Evolutionary conservation across 2,797 vertebrate species (phyloP).

Genomic region (Holocentrus rufus): DNA sequence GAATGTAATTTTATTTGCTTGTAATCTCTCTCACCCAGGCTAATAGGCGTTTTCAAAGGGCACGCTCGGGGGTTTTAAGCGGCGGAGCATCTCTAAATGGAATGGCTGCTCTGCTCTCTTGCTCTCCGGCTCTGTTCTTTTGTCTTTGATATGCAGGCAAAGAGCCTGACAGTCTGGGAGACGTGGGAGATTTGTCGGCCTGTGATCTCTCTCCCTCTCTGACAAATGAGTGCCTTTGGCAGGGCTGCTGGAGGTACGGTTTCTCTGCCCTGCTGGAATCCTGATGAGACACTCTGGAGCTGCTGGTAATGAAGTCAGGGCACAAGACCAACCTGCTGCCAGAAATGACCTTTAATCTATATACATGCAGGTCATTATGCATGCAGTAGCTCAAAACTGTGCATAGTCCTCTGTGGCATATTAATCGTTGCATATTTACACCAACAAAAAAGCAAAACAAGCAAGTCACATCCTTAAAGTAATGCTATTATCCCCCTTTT

Average conservation of each 20-base stretch:
- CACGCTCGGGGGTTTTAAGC: slow-evolving; percentile 76
- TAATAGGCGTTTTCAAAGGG: slow-evolving; percentile 83
- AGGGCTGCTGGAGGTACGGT: slow-evolving; percentile 72
- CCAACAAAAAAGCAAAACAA: not conserved
- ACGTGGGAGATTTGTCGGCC: slow-evolving; percentile 81
- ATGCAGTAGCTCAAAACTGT: slow-evolving; percentile 33
- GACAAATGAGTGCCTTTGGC: slow-evolving; percentile 83
- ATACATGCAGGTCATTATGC: slow-evolving; percentile 61
- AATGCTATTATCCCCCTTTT: not conserved
- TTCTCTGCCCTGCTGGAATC: slow-evolving; percentile 73
- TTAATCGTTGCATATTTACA: not conserved
- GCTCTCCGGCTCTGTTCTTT: slow-evolving; percentile 74
- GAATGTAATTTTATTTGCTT: slow-evolving; percentile 86
- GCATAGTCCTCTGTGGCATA: slow-evolving; percentile 22
- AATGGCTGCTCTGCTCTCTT: slow-evolving; percentile 72
- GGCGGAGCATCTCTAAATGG: slow-evolving; percentile 75
- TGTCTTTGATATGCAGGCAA: slow-evolving; percentile 82
- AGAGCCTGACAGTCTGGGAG: slow-evolving; percentile 79
- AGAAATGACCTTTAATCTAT: slow-evolving; percentile 72
- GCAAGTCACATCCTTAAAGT: not conserved
- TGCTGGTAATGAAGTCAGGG: slow-evolving; percentile 72
- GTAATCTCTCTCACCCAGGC: slow-evolving; percentile 84
- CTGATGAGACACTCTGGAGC: slow-evolving; percentile 74
- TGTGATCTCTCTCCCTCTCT: slow-evolving; percentile 82
- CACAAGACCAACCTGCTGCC: slow-evolving; percentile 67